Evolutionary conservation across 1,140 invertebrate genomes (phyloP), one percentile per base, ranked within the genome.

Genomic region (Drosophila mayri): DNA sequence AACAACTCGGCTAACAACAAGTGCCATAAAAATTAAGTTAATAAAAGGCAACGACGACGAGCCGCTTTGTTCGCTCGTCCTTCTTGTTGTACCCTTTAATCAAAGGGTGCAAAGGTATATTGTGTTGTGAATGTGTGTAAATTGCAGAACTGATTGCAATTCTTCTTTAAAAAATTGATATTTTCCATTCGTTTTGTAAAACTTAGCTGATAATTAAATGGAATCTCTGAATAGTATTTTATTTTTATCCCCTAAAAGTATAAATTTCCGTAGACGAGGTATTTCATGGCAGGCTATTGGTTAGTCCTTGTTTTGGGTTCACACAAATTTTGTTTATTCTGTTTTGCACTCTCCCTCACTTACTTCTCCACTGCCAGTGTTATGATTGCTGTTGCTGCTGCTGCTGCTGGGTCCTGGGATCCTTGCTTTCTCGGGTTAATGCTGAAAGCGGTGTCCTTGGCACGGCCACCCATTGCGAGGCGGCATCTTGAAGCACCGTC

Each of bases 11-110:
- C 50, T 68, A 81, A 70, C 79, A 90, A 90, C 78, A 90, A 90
- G 86, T 88, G 85, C 81, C 85, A 90, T 90, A 90, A 90, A 90
- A 90, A 90, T 90, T 90, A 90, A 90, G 78, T 90, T 90, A 90
- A 90, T 90, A 90, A 90, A 90, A 90, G 85, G 81, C 86, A 82
- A 86, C 81, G 70, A 79, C 73, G 70, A 90, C 81, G 77, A 90
- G 77, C 71, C 63, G 74, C 81, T 85, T 88, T 88, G 85, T 88
- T 90, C 77, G 66, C 52, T 72, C 43, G 62, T 59, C 25, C 38
- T 61, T 40, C 47, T 60, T 43, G 41, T 30, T 49, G 25, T 72
- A 52, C 50, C 54, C 38, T 60, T 50, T 64, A 63, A 22, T 6
- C 16, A 18, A 25, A 16, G 62, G 35, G 16, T 50, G 12, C 7